Evolutionary conservation across 2,113 vertebrate genomes (phyloP).

Genomic region (Globicephala melas): DNA sequence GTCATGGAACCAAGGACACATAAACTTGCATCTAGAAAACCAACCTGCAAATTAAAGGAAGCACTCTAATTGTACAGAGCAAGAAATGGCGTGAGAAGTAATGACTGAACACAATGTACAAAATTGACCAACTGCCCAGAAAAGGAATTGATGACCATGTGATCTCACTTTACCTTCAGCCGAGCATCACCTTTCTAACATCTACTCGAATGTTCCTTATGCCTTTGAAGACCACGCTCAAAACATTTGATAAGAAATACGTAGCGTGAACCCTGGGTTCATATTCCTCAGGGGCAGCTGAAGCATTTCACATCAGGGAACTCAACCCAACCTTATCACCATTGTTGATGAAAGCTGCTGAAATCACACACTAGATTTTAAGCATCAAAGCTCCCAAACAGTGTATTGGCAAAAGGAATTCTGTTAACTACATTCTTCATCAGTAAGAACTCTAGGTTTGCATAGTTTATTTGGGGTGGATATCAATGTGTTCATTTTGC

Average conservation of each 20-base stretch:
- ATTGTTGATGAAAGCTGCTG: conserved; percentile 74
- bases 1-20: not conserved
- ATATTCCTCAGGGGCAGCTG: conserved; percentile 70
- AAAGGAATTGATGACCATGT: not conserved
- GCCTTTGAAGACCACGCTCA: conserved; percentile 40
- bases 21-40: not conserved
- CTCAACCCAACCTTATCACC: conserved; percentile 26
- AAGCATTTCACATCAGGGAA: conserved; percentile 65
- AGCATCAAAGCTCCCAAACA: conserved; percentile 60
- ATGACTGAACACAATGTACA: not conserved
- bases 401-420: conserved; percentile 71
- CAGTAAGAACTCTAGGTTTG: not conserved
- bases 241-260: conserved; percentile 68
- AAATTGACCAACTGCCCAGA: conserved; percentile 8
- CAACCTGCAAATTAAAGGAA: conserved; percentile 27
- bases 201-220: conserved; percentile 46
- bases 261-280: conserved; percentile 56
- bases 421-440: not conserved
- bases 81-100: not conserved
- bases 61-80: not conserved
- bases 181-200: conserved; percentile 63
- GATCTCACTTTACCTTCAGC: not conserved
- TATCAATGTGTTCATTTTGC: conserved; percentile 65
- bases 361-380: conserved; percentile 65
- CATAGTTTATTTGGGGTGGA: conserved; percentile 57